Evolutionary conservation across 2,888 invertebrate genomes (phyloP).

Genomic region (Ochropacha duplaris): DNA sequence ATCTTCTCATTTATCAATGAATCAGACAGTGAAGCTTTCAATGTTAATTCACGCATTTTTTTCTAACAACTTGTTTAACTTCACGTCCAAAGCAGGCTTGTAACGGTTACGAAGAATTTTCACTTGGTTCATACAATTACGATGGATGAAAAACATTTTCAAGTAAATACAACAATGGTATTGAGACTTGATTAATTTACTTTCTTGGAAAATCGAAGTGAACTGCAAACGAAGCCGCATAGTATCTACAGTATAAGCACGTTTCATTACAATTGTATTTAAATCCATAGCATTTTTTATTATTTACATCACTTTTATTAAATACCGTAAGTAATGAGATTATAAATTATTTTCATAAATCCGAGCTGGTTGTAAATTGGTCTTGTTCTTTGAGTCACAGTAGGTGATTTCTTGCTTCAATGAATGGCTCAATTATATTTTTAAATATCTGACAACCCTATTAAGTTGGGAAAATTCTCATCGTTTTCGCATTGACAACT

Average conservation of each 20-base stretch:
- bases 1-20: not conserved
- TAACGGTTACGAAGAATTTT: not conserved
- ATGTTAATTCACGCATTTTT: not conserved
- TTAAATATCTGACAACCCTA: not conserved
- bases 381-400: not conserved
- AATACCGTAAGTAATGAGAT: not conserved
- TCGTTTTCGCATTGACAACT: slow-evolving; percentile 24
- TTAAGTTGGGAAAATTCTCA: slow-evolving; percentile 5
- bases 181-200: not conserved
- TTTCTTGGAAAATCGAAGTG: not conserved
- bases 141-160: slow-evolving; percentile 2
- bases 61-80: not conserved
- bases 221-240: not conserved
- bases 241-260: not conserved
- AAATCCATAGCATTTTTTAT: not conserved
- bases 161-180: not conserved
- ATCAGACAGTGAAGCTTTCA: not conserved
- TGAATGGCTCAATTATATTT: not conserved
- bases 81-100: not conserved
- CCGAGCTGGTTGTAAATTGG: no score
- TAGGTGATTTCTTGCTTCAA: not conserved
- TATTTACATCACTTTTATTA: not conserved
- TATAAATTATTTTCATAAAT: not conserved
- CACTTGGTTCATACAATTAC: not conserved
- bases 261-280: not conserved